Conservation (phyloP, 2,888 invertebrate genomes). For the Tinea pellionella region DNA sequence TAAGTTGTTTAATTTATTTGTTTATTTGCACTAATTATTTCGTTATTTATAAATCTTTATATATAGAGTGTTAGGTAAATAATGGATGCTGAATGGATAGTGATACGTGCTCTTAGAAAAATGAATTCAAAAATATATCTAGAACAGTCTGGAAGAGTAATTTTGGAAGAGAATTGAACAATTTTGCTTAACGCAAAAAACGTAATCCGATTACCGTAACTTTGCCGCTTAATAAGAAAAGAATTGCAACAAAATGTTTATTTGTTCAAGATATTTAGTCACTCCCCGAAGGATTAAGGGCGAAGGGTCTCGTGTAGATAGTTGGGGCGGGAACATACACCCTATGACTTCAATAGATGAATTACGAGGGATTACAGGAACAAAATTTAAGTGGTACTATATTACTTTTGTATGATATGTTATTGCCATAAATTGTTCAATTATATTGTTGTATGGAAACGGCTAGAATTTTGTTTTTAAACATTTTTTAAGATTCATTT, state of each 20-base stretch:
- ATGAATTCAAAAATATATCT: too few species aligned
- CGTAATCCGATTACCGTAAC: too few species aligned
- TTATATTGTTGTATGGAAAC: slow-evolving; percentile 6
- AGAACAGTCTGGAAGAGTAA: too few species aligned
- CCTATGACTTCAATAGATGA: slow-evolving; percentile 20
- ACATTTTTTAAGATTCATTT: too few species aligned
- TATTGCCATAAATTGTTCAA: not conserved
- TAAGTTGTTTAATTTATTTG: too few species aligned
- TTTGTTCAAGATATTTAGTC: slow-evolving; percentile 70
- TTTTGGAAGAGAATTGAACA: too few species aligned
- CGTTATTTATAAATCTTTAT: too few species aligned
- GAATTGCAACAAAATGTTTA: slow-evolving; percentile 41
- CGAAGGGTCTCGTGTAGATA: slow-evolving; percentile 34
- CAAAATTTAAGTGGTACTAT: slow-evolving; percentile 8
- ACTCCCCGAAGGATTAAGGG: slow-evolving; percentile 62
- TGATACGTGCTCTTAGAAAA: too few species aligned
- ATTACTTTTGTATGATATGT: not conserved
- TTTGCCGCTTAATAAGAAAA: not conserved
- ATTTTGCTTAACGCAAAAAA: too few species aligned
- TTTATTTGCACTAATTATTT: too few species aligned
- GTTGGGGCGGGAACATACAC: slow-evolving; percentile 43
- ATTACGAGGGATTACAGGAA: slow-evolving; percentile 45
- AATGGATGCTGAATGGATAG: too few species aligned
- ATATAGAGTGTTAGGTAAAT: too few species aligned
- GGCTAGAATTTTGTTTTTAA: not conserved